Conservation (phyloP, 2,888 invertebrate genomes). For the Drosophila antonietae region DNA sequence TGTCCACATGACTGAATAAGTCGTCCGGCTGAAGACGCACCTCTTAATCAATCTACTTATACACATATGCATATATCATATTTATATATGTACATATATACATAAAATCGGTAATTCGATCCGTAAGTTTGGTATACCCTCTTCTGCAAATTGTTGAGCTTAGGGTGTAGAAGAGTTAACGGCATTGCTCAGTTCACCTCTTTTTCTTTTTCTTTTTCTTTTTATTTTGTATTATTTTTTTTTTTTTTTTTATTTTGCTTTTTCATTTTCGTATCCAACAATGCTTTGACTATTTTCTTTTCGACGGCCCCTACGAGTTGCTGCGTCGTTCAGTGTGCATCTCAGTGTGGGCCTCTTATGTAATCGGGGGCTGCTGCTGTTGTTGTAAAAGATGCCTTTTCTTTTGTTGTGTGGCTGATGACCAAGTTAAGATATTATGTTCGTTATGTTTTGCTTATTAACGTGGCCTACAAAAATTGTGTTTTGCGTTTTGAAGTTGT, state of each 20-base stretch:
- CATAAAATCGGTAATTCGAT: neutral
- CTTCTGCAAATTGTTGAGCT: neutral
- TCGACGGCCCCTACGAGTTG: slow-evolving; percentile 56
- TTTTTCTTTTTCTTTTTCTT: slow-evolving; percentile 66
- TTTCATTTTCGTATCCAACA: slow-evolving; percentile 64
- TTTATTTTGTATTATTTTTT: neutral
- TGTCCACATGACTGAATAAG: neutral
- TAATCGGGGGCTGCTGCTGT: slow-evolving; percentile 51
- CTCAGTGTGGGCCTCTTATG: slow-evolving; percentile 69
- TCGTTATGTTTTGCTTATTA: slow-evolving; percentile 80
- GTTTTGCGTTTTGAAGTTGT: slow-evolving; percentile 60
- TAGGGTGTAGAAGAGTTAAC: slow-evolving; percentile 47
- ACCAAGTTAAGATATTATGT: slow-evolving; percentile 80
- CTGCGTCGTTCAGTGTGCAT: slow-evolving; percentile 55
- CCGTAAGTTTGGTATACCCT: neutral
- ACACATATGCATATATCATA: neutral
- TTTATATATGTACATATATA: neutral
- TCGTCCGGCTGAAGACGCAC: too few species aligned
- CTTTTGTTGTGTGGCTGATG: slow-evolving; percentile 77
- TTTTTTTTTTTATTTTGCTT: neutral
- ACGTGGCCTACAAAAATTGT: slow-evolving; percentile 76
- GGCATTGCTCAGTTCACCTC: slow-evolving; percentile 66
- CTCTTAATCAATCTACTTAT: neutral
- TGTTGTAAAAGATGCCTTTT: slow-evolving; percentile 75
- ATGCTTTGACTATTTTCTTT: slow-evolving; percentile 78